These are phyloP conservation scores for Drosophila biarmipes DNA, from an alignment of 1,140 invertebrate genomes.

Conservation along the genomic window DNA sequence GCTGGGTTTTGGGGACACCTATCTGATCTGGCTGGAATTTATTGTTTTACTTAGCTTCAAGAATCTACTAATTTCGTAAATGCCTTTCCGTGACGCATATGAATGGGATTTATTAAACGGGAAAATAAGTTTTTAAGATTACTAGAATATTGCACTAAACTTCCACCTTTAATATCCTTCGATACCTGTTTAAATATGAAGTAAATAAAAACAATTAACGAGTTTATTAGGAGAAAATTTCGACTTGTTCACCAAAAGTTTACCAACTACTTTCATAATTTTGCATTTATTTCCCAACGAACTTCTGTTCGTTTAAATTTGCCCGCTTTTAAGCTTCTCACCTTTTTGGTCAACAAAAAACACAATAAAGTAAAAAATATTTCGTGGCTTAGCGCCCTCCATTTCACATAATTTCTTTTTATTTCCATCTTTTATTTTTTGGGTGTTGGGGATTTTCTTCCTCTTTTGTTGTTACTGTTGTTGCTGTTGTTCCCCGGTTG, in stretches of 20 bases:
- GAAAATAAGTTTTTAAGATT: too few species aligned
- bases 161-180: background rate
- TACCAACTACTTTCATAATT: constrained; percentile 22
- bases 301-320: constrained; percentile 27
- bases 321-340: constrained; percentile 19
- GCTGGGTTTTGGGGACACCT: constrained; percentile 9
- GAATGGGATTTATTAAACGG: background rate
- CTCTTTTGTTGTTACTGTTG: constrained; percentile 9
- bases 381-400: constrained; percentile 48
- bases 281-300: constrained; percentile 26
- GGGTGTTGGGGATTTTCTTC: constrained; percentile 1
- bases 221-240: constrained; percentile 1
- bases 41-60: background rate
- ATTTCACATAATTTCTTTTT: constrained; percentile 51
- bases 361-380: constrained; percentile 39
- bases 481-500: constrained; percentile 32
- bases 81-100: background rate
- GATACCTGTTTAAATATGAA: background rate
- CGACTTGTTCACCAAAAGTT: constrained; percentile 8
- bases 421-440: constrained; percentile 17
- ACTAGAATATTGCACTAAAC: too few species aligned
- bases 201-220: constrained; percentile 1
- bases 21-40: constrained; percentile 25
- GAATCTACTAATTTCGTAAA: background rate
- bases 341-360: constrained; percentile 28